Base-by-base conservation (phyloP, 1,140 invertebrate genomes). In the Penaeus vannamei region DNA sequence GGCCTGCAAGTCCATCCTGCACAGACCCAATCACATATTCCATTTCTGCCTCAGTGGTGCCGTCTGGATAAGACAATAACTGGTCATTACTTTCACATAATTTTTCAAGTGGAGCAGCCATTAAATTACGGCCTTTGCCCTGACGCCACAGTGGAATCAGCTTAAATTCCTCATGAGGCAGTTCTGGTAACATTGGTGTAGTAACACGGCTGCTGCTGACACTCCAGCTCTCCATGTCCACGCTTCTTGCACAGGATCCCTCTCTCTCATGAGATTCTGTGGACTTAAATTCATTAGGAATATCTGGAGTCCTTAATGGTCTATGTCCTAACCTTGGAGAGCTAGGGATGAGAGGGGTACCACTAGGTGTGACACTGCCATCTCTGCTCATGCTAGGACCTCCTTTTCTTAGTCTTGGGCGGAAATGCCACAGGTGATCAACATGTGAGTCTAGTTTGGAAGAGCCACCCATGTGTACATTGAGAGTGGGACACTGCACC, bases 341-440 rank as follows among this genome's bases (percentile, higher is more conserved):
- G 32, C 69, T 83, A 26, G 86, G 61, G n/a, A 82, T 36, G 23
- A 66, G 23, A 23, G 86, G 86, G 53, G 79, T 77, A n/a, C 84
- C 53, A 26, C 84, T 76, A 26, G 82, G 82, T 23, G 87, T 84
- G 20, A 89, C 32, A 64, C 87, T 89, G 22, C 85, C 85, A 86
- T 86, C 85, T 80, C 87, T 89, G 60, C 72, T 89, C 80, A 61
- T 82, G 61, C 29, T 20, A 84, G 85, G 12, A 42, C 32, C 22
- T 61, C 87, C 82, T 59, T 59, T 59, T 77, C 83, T 85, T 69
- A 82, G 84, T 61, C 76, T 81, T 32, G 88, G 91, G n/a, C 91
- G 62, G n/a, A 91, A 76, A 64, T 91, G 91, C 86, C 86, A 91
- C 62, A 91, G 61, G 53, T 90, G 26, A 53, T 91, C 91, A 61